Evolutionary conservation across 2,797 vertebrate species (phyloP), one percentile per base, ranked within the genome.

Genomic region (Crenuchus spilurus): DNA sequence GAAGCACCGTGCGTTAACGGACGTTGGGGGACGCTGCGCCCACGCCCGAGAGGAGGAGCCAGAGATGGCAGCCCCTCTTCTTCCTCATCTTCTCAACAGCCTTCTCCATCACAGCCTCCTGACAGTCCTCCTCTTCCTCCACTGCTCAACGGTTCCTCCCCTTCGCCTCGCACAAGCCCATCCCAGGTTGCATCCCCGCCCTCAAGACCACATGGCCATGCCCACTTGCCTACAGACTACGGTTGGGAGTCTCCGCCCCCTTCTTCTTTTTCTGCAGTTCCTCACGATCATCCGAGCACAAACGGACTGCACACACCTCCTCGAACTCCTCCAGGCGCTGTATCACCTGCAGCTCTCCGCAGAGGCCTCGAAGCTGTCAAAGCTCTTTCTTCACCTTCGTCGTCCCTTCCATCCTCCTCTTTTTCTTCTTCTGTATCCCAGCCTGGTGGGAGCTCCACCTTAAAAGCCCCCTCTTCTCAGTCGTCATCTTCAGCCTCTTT

Each of bases 1-100:
- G 97, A 99, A 83, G 97, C 92, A 16, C 98, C 97, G 0, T 99
- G 97, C 9, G 97, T 99, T 8, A 99, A 99, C 0, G 97, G 97
- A 2, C 96, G 98, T 67, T 99, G 98, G 98, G 98, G 98, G 24
- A 99, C 96, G 0, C 84, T 99, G 64, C 90, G 96, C 42, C 97
- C 97, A 37, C 87, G 97, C 26, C 94, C 95, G 0, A 94, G 96
- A 90, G 7, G 92, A 84, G 0, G 89, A 1, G 95, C 94, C 13
- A 91, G 95, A 74, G 96, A 98, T 2, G 94, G 94, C 52, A 99
- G 96, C 85, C 94, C 97, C 0, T 97, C 96, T 26, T 96, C 96
- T 0, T 95, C 97, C 0, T 97, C 96, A 24, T 96, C 96, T 0
- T 94, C 96, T 0, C 91, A 92, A 42, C 92, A 93, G 66, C 89